Evolutionary conservation across 2,888 invertebrate species (phyloP).

Genomic region (Stenichneumon culpator): DNA sequence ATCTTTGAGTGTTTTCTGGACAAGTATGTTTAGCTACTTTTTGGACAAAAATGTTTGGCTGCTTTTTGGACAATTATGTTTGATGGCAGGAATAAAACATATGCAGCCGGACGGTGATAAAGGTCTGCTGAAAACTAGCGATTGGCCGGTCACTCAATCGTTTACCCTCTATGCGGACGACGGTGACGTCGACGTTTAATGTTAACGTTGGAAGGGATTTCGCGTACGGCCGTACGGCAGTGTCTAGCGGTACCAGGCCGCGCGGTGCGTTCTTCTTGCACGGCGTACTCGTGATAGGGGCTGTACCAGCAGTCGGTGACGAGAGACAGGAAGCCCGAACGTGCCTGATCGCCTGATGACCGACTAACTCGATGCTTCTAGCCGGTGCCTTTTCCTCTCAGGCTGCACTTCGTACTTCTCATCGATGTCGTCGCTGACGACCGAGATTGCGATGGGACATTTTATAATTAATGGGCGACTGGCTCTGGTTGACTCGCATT

Average conservation of each 20-base stretch:
- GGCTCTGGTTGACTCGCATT: not conserved
- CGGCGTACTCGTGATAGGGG: slow-evolving; percentile 7
- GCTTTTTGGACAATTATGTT: not conserved
- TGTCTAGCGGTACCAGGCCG: slow-evolving; percentile 79
- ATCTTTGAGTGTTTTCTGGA: too few relatives aligned
- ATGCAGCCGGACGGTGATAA: not conserved
- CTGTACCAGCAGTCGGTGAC: slow-evolving; percentile 18
- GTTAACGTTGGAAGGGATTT: slow-evolving; percentile 34
- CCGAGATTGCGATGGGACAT: not conserved
- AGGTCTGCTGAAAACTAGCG: not conserved
- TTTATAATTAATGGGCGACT: not conserved
- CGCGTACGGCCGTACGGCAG: slow-evolving; percentile 59
- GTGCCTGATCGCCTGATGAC: slow-evolving; percentile 18
- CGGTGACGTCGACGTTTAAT: not conserved
- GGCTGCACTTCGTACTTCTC: slow-evolving; percentile 4
- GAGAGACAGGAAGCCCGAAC: slow-evolving; percentile 54
- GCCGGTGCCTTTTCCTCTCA: slow-evolving; percentile 34
- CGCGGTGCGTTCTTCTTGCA: slow-evolving; percentile 25
- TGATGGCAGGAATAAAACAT: too few relatives aligned
- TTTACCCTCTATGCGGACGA: not conserved
- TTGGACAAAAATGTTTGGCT: too few relatives aligned
- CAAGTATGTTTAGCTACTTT: too few relatives aligned
- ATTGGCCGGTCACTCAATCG: slow-evolving; percentile 8
- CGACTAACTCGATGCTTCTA: slow-evolving; percentile 29
- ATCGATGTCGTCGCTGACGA: not conserved